phyloP scores from a whole-genome alignment of 2,113 vertebrate genomes.

The Zootoca vivipara region DNA sequence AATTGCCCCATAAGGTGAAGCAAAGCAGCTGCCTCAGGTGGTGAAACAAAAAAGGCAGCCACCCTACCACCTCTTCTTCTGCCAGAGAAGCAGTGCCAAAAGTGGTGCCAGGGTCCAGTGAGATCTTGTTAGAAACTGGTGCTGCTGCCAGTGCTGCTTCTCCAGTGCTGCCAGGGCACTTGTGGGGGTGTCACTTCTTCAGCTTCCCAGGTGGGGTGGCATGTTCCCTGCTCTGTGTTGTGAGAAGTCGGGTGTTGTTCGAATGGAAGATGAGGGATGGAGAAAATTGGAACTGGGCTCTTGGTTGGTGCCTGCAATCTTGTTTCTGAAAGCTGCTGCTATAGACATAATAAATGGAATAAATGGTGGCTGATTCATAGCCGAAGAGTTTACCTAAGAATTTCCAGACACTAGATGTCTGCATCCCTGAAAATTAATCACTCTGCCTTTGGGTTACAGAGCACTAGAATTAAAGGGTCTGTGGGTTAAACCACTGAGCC shows the following conservation, averaged over 20 bases:
- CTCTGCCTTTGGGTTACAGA: conserved; percentile 35
- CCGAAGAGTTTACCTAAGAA: not conserved
- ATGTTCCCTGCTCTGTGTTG: not conserved
- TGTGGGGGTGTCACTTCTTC: too few species aligned
- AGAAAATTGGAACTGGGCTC: not conserved
- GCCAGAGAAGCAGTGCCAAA: too few species aligned
- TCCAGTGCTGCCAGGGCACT: too few species aligned
- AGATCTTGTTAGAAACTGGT: too few species aligned
- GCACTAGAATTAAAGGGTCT: conserved; percentile 25
- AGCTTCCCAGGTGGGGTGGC: too few species aligned
- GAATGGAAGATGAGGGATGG: not conserved
- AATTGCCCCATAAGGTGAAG: too few species aligned
- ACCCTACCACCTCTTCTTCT: too few species aligned
- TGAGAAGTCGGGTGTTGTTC: not conserved
- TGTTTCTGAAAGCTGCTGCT: not conserved
- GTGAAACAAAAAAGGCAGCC: too few species aligned
- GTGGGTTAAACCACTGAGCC: too few species aligned
- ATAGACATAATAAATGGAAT: not conserved
- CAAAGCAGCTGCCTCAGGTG: too few species aligned
- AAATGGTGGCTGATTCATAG: not conserved
- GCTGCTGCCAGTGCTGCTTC: too few species aligned
- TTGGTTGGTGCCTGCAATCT: not conserved
- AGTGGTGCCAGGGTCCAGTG: too few species aligned
- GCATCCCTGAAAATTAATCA: conserved; percentile 36
- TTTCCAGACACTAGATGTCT: not conserved